Percentiles rank a stretch among this genome's conserved stretches.
These are phyloP conservation scores for Myotis findleyi DNA, from an alignment of 2,797 vertebrate genomes.

Conservation along the genomic window DNA sequence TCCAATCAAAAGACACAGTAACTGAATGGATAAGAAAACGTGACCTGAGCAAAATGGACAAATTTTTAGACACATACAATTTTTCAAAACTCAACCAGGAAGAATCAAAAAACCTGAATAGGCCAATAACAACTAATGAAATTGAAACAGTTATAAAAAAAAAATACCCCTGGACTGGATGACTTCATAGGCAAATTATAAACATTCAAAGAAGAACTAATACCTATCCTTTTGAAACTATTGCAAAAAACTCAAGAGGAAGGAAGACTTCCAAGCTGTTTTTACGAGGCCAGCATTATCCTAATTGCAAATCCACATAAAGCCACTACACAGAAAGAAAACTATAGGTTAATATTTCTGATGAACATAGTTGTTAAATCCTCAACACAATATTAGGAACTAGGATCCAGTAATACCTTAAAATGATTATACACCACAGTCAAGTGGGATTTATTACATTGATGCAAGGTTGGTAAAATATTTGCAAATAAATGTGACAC, in stretches of 20 bases:
- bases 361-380: neutral
- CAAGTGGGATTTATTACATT: neutral
- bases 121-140: neutral
- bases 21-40: neutral
- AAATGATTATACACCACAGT: neutral
- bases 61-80: neutral
- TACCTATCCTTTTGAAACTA: neutral
- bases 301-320: neutral
- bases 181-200: neutral
- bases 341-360: neutral
- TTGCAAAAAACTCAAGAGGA: neutral
- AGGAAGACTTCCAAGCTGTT: neutral
- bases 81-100: neutral
- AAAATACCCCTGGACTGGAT: rapidly evolving
- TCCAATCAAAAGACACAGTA: neutral
- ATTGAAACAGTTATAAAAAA: neutral
- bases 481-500: neutral
- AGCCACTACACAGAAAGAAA: neutral
- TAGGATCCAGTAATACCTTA: neutral
- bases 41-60: neutral
- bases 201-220: neutral
- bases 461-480: neutral
- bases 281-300: neutral
- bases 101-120: neutral
- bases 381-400: neutral